Base-by-base conservation (phyloP, 1,140 invertebrate species). In the Bombus fervidus region DNA sequence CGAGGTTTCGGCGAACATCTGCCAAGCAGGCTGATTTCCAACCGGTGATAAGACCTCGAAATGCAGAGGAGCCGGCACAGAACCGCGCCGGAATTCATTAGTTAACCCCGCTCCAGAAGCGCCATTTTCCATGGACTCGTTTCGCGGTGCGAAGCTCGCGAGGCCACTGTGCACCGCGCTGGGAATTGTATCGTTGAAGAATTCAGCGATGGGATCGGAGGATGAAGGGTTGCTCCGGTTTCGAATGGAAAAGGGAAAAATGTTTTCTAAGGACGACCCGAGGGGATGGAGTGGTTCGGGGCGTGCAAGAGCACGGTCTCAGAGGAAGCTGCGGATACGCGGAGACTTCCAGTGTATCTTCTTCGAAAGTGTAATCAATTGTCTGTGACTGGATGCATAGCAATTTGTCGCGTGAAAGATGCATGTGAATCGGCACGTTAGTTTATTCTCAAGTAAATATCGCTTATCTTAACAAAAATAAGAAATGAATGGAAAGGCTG, bases 1-100 rank as follows among this genome's bases (percentile, higher is more conserved):
- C 81, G 90, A 89, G 88, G 88, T 92, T 93, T 89, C 81, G 85
- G 88, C 77, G 88, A 91, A 91, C 92, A 93, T 93, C 92, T 93
- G 91, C 90, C 90, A 80, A 87, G 87, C 85, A 90, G 87, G 87
- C 90, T 90, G 91, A 92, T 93, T 88, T 91, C 87, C 90, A 92
- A 75, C 91, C 89, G 82, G 86, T 90, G 92, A 93, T 93, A 93
- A 92, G 91, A 90, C 89, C 81, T 82, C 87, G 88, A 87, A 89
- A 90, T 72, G 83, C 78, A 68, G 64, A 72, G 68, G 88, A 72
- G 59, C 57, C 86, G 85, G 81, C 86, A 89, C 90, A 91, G 28
- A 62, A 90, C 89, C 85, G 79, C 87, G 86, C 85, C 89, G 81
- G 87, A 89, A 91, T 91, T 89, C 89, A 91, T 92, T 93, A 92